Base-by-base conservation (phyloP, 2,888 invertebrate species). In the Zhuqinia jingwanae region DNA sequence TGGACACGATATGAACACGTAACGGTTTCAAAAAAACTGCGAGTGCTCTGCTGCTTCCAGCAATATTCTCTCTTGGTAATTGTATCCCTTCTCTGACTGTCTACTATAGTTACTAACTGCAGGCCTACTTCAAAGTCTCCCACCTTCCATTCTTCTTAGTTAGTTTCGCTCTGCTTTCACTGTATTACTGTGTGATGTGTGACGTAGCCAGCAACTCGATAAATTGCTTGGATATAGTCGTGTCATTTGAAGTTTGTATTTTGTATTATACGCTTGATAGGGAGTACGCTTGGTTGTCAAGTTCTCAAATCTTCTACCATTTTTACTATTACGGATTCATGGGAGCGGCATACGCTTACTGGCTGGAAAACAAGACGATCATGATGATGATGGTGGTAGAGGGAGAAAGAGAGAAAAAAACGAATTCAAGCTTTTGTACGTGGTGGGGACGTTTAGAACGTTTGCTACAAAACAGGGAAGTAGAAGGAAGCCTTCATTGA, bases 41-140 rank as follows among this genome's bases (percentile, higher is more conserved):
- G 8, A 60, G 47, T 15, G 47, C n/a, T n/a, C n/a, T n/a, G n/a
- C 13, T 76, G 76, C 42, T 65, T 73, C 63, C 30, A 65, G 65
- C 65, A 76, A 45, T 22, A 85, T 60, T 79, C 47, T 36, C 78
- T 79, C 85, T 60, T 73, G 27, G 11, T 36, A 77, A 65, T 63
- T 20, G 73, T 73, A 80, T 20, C 22, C 8, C 20, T 53, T 25
- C 78, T 63, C 76, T 76, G 63, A 36, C 36, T 36, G 8, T 36
- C 36, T 6, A 36, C 36, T 36, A 36, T 36, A n/a, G n/a, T n/a
- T n/a, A n/a, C 36, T 6, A 36, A 50, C 30, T 53, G 45, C 50
- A 53, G 11, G 53, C 50, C 1, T 25, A 58, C 58, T n/a, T 8
- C 36, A 36, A 8, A 36, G 36, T n/a, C 53, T 17, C 17, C 6